Base-by-base conservation (phyloP, 2,888 invertebrate genomes). In the Sminthurides aquaticus region DNA sequence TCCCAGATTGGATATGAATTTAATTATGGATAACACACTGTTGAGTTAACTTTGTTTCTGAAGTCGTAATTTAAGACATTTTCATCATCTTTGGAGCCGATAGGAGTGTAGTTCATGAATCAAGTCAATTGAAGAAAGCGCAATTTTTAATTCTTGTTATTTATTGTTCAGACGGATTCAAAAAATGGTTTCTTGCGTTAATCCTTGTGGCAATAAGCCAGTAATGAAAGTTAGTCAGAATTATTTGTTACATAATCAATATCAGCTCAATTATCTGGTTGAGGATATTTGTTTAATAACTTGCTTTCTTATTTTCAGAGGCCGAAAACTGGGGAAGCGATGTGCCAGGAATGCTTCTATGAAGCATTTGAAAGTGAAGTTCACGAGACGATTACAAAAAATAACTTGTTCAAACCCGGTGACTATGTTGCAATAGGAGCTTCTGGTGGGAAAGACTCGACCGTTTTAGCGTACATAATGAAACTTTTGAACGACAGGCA, bases 401-500 rank as follows among this genome's bases (percentile, higher is more conserved):
- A 87, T 26, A 83, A 88, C 69, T 81, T 98, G 58, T 97, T 98
- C 77, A 86, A 85, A 62, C 82, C 81, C 62, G 93, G 91, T 0
- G 87, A 91, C 76, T 88, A 87, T 49, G 92, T 97, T 27, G 97
- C 96, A 1, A 86, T 97, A 27, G 97, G 91, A 28, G 97, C 96
- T 0, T 92, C 91, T 48, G 93, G 93, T 29, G 93, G 93, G 28
- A 92, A 92, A 82, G 99, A 99, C 79, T 99, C 98, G 0, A 99
- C 99, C 1, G 99, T 99, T 20, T 82, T 99, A 63, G 98, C 98
- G 0, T 90, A 96, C 78, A 86, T 95, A 27, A 79, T 99, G 75
- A 96, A 97, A 80, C 81, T 89, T 1, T 81, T 99, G 15, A 99
- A 99, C 78, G 86, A 92, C 75, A 85, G 89, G 57, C 87, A 97